Evolutionary conservation across 1,140 invertebrate genomes (phyloP).

Genomic region (Diorhabda elongata): DNA sequence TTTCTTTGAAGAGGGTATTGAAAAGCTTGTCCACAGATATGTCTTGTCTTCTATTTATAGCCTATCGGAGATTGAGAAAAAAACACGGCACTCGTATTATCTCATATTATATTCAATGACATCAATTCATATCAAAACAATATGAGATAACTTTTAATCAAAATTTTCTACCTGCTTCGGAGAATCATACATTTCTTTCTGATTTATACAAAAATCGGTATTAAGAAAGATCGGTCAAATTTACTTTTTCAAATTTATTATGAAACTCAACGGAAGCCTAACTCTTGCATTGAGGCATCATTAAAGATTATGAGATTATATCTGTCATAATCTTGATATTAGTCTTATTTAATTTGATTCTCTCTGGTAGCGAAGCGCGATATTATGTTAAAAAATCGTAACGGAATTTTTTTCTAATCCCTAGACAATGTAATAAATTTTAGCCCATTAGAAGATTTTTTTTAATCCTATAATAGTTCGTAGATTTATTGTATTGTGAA

Average conservation of each 20-base stretch:
- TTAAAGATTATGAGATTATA: conserved; percentile 1
- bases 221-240: not conserved
- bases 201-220: not conserved
- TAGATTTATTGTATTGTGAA: not conserved
- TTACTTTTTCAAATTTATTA: not conserved
- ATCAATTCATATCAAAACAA: too few relatives aligned
- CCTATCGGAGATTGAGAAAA: too few relatives aligned
- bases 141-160: too few relatives aligned
- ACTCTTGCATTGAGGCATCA: not conserved
- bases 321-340: conserved; percentile 2
- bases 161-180: too few relatives aligned
- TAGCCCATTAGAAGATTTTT: not conserved
- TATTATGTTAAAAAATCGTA: conserved; percentile 1
- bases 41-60: too few relatives aligned
- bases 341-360: conserved; percentile 1
- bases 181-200: not conserved
- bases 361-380: not conserved
- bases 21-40: too few relatives aligned
- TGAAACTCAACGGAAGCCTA: not conserved
- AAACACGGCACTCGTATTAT: too few relatives aligned
- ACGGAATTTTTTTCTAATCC: not conserved
- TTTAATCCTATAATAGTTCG: not conserved
- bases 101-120: too few relatives aligned
- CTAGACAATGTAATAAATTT: conserved; percentile 3
- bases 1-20: too few relatives aligned